A percentile compares a stretch with the other conserved stretches of the same genome.
Conservation (phyloP, 1,140 invertebrate species). For the Ceratitis capitata region DNA sequence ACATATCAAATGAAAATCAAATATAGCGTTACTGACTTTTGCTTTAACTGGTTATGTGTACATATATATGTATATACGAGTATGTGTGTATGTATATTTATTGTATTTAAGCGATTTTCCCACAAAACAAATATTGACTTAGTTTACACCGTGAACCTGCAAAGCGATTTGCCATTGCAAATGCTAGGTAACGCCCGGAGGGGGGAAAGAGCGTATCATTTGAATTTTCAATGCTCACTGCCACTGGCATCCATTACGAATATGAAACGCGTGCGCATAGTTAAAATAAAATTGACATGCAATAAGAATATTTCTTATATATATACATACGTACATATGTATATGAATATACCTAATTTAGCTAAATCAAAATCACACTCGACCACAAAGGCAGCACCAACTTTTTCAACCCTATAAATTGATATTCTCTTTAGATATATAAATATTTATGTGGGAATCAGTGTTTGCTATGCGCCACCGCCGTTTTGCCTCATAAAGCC, state of each 20-base stretch:
- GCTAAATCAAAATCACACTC: neutral
- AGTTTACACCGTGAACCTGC: neutral
- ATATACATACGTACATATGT: neutral
- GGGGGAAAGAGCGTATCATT: neutral
- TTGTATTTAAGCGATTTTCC: neutral
- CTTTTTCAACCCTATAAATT: neutral
- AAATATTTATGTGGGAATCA: neutral
- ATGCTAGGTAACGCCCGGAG: too few species aligned
- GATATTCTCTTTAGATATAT: neutral
- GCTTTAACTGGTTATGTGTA: neutral
- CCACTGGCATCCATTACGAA: conserved; percentile 24
- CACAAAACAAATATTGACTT: conserved; percentile 35
- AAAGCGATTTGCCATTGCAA: too few species aligned
- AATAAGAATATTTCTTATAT: too few species aligned
- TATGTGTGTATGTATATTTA: neutral
- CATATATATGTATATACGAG: neutral
- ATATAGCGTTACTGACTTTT: neutral
- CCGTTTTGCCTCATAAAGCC: neutral
- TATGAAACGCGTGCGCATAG: conserved; percentile 25
- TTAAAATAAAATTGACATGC: too few species aligned
- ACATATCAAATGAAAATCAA: neutral
- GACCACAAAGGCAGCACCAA: neutral
- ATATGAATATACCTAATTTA: neutral
- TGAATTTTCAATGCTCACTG: neutral
- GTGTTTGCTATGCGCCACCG: neutral